Evolutionary conservation across 2,797 vertebrate genomes (phyloP).

Genomic region (Acanthurus tractus): DNA sequence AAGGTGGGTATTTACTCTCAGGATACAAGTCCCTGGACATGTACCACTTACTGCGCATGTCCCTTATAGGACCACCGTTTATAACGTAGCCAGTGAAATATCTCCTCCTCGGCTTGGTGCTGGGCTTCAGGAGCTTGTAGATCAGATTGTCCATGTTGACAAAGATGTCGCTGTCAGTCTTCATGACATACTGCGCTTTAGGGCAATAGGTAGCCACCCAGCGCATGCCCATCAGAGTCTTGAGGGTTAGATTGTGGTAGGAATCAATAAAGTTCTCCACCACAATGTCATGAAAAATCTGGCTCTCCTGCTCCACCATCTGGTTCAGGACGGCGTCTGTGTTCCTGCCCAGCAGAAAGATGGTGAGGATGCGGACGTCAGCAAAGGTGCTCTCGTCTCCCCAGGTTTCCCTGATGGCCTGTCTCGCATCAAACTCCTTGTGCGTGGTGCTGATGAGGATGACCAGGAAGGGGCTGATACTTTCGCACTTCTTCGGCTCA

Average conservation of each 20-base stretch:
- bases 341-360: slow-evolving; percentile 96
- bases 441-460: slow-evolving; percentile 98
- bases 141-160: slow-evolving; percentile 99
- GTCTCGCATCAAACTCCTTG: slow-evolving; percentile 97
- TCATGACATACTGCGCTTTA: slow-evolving; percentile 96
- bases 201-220: slow-evolving; percentile 96
- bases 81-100: slow-evolving; percentile 98
- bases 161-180: slow-evolving; percentile 98
- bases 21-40: slow-evolving; percentile 98
- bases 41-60: slow-evolving; percentile 98
- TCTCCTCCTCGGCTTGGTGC: slow-evolving; percentile 93
- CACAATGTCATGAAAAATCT: slow-evolving; percentile 98
- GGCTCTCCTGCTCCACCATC: slow-evolving; percentile 99
- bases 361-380: slow-evolving; percentile 92
- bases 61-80: slow-evolving; percentile 95
- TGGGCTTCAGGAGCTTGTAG: slow-evolving; percentile 96
- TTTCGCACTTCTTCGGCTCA: slow-evolving; percentile 95
- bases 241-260: slow-evolving; percentile 98
- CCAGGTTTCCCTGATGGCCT: slow-evolving; percentile 98
- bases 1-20: slow-evolving; percentile 96
- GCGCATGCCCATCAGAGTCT: slow-evolving; percentile 97
- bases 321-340: slow-evolving; percentile 92
- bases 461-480: slow-evolving; percentile 90
- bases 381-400: slow-evolving; percentile 94
- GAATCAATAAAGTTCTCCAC: slow-evolving; percentile 97